Conservation (phyloP, 2,113 vertebrate genomes). For the Prietella phreatophila region DNA sequence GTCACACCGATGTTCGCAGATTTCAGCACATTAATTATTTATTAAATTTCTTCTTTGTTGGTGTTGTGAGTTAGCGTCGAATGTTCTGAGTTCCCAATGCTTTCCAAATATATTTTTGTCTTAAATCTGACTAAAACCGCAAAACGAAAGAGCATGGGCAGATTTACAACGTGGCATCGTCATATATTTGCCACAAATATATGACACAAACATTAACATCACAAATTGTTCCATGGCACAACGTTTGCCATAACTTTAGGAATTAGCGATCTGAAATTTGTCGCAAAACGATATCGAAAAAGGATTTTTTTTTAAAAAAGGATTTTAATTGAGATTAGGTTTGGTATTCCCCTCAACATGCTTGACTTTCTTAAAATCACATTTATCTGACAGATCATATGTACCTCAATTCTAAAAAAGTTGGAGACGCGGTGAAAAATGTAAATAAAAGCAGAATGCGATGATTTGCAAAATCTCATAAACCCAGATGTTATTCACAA, state of each 20-base stretch:
- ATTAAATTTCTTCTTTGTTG: neutral
- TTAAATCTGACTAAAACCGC: neutral
- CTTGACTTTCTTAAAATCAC: neutral
- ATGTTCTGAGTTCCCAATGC: neutral
- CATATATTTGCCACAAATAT: neutral
- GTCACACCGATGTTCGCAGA: neutral
- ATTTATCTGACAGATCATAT: neutral
- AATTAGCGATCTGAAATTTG: neutral
- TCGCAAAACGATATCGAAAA: neutral
- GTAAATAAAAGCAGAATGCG: too few relatives aligned
- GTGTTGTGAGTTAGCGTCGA: neutral
- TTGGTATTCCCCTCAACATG: neutral
- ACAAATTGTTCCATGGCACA: neutral
- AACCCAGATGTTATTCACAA: too few relatives aligned
- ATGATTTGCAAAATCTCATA: too few relatives aligned
- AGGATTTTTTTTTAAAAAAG: neutral
- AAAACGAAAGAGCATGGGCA: neutral
- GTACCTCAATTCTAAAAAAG: neutral
- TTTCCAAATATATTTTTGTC: neutral
- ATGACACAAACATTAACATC: neutral
- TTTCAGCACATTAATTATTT: constrained; percentile 4
- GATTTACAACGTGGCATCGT: neutral
- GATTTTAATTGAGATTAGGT: neutral
- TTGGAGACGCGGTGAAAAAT: too few relatives aligned
- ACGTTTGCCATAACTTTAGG: too few relatives aligned